Base-by-base conservation (phyloP, 2,888 invertebrate species). In the Malthinus flaveolus region DNA sequence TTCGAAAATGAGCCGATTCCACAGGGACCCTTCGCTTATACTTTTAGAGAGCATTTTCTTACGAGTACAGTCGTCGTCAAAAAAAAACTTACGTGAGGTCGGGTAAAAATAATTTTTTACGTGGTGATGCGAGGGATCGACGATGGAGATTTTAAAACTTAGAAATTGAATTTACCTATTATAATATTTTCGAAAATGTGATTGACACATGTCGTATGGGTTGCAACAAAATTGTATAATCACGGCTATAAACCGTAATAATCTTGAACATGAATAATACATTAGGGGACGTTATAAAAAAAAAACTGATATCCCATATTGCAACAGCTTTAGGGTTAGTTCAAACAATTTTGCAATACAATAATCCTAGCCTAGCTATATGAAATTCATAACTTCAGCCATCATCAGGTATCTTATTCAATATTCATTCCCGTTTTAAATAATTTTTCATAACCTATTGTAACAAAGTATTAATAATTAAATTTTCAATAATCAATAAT, bases 1-100 rank as follows among this genome's bases (percentile, higher is more conserved):
- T 71, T 68, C 71, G 56, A 73, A 75, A 74, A 75, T 72, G 73
- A 74, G 73, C 70, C 71, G 71, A 73, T 71, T 71, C 73, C 71
- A 66, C 65, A 65, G 73, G 71, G 73, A 73, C 71, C 72, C 72
- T 66, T 59, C 50, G 47, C 23, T 42, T 23, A 13, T 37, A 23
- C 39, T 42, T 42, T 15, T 42, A 42, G 39, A 42, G 13, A 42
- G 23, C 23, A 23, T 23, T 23, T 23, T 23, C 23, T 23, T 23
- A 23, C 13, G 15, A 42, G 39, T 42, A 42, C 39, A 42, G 39
- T 42, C 39, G 8, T 42, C 39, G 23, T n/a, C 39, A 42, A 13
- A 42, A 13, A 42, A 42, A 42, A 15, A 42, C 39, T 15, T n/a
- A 13, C 15, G 15, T 39, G 39, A 39, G 12, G 5, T 39, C 11